Evolutionary conservation across 2,113 vertebrate genomes (phyloP), one percentile per base, ranked within the genome.

Genomic region (Numida meleagris): DNA sequence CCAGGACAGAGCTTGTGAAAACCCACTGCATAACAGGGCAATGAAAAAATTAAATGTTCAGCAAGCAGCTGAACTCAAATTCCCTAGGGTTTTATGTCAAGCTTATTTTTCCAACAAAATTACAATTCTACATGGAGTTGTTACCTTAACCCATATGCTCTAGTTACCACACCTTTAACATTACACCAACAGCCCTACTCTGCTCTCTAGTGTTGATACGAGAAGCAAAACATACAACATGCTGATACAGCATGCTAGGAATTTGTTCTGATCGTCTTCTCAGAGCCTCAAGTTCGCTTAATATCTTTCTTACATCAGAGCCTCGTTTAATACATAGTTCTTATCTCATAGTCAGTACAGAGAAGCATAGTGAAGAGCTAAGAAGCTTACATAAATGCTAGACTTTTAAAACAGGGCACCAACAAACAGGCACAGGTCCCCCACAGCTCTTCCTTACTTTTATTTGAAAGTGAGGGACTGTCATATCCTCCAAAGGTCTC

Each of bases 401-500:
- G 75, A 67, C 36, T 66, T 25, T 43, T 13, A 31, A 31, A 55
- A 34, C 10, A 42, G 27, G 11, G 38, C 21, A 43, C 23, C 82
- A 34, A n/a, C 33, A 29, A 25, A 29, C 31, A 59, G 17, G 31
- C 19, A 38, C 16, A 19, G 10, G 31, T 9, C 10, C 10, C 23
- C 25, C 33, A 46, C 8, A 53, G 46, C 8, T 29, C 42, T 14
- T 9, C 7, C 98, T 98, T 98, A 99, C 99, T 98, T 97, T 97
- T 99, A 79, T 73, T 95, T 45, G 97, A 96, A 82, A 97, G 86
- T 27, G 95, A 85, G 14, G 96, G 93, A 38, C 79, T 98, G 97
- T 99, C 98, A 8, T 98, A 98, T 85, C 98, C 98, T 42, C 98
- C 99, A 25, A 98, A 99, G 45, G 98, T 99, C 71, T 98, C 99